Evolutionary conservation across 2,797 vertebrate genomes (phyloP).

Genomic region (Coracias cyanogaster): DNA sequence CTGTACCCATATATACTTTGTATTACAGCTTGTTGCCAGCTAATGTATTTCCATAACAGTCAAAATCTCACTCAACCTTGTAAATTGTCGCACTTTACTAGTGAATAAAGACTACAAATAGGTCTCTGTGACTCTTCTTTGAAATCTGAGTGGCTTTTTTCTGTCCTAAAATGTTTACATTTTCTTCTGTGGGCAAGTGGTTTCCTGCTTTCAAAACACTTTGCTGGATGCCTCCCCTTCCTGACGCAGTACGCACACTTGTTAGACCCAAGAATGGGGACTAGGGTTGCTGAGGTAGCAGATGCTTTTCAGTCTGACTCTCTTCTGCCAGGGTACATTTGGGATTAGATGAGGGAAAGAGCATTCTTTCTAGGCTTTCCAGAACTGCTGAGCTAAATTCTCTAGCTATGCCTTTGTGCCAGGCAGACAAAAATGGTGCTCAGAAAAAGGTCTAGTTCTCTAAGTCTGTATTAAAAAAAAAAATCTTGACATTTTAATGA

Average conservation of each 20-base stretch:
- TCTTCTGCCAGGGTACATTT: not conserved
- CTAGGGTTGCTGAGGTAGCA: not conserved
- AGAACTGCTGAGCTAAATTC: slow-evolving; percentile 2
- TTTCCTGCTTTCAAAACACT: slow-evolving; percentile 1
- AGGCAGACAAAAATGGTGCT: not conserved
- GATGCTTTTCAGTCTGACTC: not conserved
- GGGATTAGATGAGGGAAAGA: not conserved
- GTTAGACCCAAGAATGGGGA: not conserved
- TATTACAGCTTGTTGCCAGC: not conserved
- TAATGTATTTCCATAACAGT: slow-evolving; percentile 17
- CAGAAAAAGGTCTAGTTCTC: not conserved
- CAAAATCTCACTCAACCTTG: slow-evolving; percentile 26
- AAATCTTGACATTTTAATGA: not conserved
- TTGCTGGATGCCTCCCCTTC: not conserved
- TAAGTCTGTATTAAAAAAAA: not conserved
- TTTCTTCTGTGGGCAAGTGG: not conserved
- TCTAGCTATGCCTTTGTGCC: not conserved
- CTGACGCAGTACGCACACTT: not conserved
- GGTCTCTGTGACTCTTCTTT: not conserved
- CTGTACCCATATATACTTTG: slow-evolving; percentile 33
- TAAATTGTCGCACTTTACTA: not conserved
- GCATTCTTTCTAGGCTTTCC: not conserved
- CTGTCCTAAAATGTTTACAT: not conserved
- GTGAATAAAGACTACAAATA: not conserved
- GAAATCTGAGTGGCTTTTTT: not conserved